Base-by-base conservation (phyloP, 2,888 invertebrate genomes). In the Eristalinus sepulchralis region DNA sequence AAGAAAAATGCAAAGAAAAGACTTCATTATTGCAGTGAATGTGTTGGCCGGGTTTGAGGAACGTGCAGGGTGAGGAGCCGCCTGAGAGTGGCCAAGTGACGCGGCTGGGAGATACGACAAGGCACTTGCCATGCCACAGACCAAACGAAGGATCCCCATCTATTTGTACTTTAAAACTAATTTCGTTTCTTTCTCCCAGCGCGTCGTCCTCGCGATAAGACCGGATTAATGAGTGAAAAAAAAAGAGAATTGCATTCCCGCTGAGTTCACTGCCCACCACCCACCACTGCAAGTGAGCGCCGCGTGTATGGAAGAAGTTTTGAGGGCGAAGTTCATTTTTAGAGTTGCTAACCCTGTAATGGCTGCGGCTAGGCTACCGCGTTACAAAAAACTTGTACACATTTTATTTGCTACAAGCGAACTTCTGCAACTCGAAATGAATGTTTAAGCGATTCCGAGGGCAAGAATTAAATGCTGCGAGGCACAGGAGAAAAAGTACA, bases 101-200 rank as follows among this genome's bases (percentile, higher is more conserved):
- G 27, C 27, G 71, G 76, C 66, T 76, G 64, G 53, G 31, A 71
- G 71, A 70, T 59, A 57, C 36, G 60, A 64, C 13, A 39, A 57
- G 17, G 24, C 8, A 27, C 33, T 11, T 31, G 53, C 68, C 68
- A 59, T 20, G 73, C 72, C 81, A 68, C 85, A 82, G 64, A 85
- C 82, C 82, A 70, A 77, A 82, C 77, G 77, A 64, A 70, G 64
- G 59, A 73, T 82, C 72, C 64, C 68, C 82, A 82, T 85, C 82
- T 82, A 82, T 85, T 82, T 85, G 77, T 82, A 72, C 68, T 81
- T 85, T 82, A 77, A 85, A 85, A 85, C 85, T 77, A 85, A 85
- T 85, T 85, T 85, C 77, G 59, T 64, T 77, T 82, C 47, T 71
- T 27, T 85, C 59, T 72, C 20, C 72, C 27, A n/a, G n/a, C n/a